Evolutionary conservation across 64 coral and sea anemone species (phyloP), one percentile per base, ranked within the genome.

Genomic region (Montipora foliosa): DNA sequence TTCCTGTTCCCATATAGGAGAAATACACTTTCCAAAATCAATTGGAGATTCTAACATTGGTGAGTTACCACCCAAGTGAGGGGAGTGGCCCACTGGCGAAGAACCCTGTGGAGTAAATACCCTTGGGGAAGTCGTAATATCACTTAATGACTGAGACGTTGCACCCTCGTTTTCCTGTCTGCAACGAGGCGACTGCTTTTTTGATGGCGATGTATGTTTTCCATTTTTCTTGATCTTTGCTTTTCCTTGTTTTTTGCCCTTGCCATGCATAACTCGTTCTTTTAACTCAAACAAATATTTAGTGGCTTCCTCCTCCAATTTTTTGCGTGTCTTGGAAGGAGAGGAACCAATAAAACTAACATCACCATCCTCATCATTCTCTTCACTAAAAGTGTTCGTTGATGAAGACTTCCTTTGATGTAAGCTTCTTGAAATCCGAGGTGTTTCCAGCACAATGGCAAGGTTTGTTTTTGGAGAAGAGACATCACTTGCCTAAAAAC

Each of bases 231-330:
- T 84, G 0, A 6, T 15, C 12, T 90, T 90, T 82, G 51, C 82
- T 84, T 94, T 94, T 24, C 45, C 76, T 49, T 45, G 53, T 16
- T 64, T 94, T 14, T 76, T 90, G 45, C 52, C 83, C 24, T 85
- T 90, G 49, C 75, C 74, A 20, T 68, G 82, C 1, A 66, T 47
- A 45, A 61, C 80, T 6, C 80, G 88, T 49, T 67, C 62, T 83
- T 90, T 90, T 16, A 95, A 80, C 66, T 95, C 90, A 37, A 80
- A 81, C 50, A 95, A 79, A 89, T 90, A 95, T 51, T 90, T 73
- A 48, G 57, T 86, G 20, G 80, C 93, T 90, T 95, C 93, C 67
- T 95, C 47, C 45, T 78, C 53, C 49, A 75, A 45, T 20, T 62
- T 45, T 72, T 46, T 76, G n/a, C 69, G 48, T 71, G 82, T 49